Evolutionary conservation across 1,140 invertebrate species (phyloP).

Genomic region (Drosophila neocordata): DNA sequence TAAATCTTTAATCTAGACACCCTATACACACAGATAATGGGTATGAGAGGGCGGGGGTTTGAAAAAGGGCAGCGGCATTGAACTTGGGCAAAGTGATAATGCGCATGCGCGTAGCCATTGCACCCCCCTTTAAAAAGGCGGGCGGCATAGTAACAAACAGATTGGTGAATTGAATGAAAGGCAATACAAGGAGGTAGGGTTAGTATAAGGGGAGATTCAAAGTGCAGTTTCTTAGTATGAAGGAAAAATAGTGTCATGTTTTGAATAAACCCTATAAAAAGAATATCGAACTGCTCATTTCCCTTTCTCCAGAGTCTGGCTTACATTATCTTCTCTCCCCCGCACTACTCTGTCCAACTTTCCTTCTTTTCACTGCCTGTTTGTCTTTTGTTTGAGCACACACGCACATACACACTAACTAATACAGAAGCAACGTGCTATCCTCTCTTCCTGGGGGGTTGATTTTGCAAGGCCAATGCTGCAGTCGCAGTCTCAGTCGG

Average conservation of each 20-base stretch:
- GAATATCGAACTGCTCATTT: neutral
- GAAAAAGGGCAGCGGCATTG: constrained; percentile 30
- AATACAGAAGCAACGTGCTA: constrained; percentile 45
- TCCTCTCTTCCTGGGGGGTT: constrained; percentile 67
- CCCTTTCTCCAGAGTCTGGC: neutral
- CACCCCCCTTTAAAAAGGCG: neutral
- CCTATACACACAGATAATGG: neutral
- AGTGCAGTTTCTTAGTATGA: too few species aligned
- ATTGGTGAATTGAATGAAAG: neutral
- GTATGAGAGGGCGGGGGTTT: too few species aligned
- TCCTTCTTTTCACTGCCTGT: neutral
- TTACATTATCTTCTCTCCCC: neutral
- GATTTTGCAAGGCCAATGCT: constrained; percentile 64
- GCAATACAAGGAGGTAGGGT: too few species aligned
- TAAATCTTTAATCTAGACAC: constrained; percentile 1
- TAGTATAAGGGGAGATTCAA: too few species aligned
- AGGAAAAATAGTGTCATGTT: too few species aligned
- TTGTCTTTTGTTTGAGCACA: constrained; percentile 12
- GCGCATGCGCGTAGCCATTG: constrained; percentile 50
- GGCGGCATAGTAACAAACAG: neutral
- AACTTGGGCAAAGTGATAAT: constrained; percentile 28
- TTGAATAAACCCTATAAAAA: too few species aligned
- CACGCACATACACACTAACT: constrained; percentile 11
- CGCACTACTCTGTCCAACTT: constrained; percentile 1
- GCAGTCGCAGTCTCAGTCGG: constrained; percentile 23